These are phyloP conservation scores for Lithosia quadra DNA, from an alignment of 2,888 invertebrate genomes.

Conservation along the genomic window DNA sequence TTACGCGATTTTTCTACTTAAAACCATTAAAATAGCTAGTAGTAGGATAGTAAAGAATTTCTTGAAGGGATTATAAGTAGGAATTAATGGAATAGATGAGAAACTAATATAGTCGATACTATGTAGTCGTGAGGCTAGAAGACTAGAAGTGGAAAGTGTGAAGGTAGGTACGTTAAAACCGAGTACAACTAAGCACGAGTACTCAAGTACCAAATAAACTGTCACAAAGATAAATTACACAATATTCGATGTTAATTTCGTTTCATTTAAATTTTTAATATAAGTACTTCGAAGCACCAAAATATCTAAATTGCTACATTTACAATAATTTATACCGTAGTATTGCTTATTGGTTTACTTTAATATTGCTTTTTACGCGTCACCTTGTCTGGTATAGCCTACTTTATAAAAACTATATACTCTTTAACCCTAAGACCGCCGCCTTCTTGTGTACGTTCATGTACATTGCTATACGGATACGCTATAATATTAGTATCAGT, in stretches of 20 bases:
- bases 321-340: slow-evolving; percentile 73
- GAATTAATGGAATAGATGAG: slow-evolving; percentile 58
- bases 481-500: slow-evolving; percentile 43
- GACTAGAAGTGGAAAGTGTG: slow-evolving; percentile 50
- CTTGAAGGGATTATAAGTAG: slow-evolving; percentile 69
- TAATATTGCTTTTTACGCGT: slow-evolving; percentile 83
- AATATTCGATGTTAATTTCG: slow-evolving; percentile 79
- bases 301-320: slow-evolving; percentile 76
- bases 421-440: slow-evolving; percentile 51
- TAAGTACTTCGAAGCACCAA: slow-evolving; percentile 81
- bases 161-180: slow-evolving; percentile 46
- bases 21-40: slow-evolving; percentile 67
- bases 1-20: slow-evolving; percentile 68
- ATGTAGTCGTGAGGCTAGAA: slow-evolving; percentile 51
- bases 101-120: slow-evolving; percentile 54
- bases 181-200: slow-evolving; percentile 28
- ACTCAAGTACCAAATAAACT: slow-evolving; percentile 28
- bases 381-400: slow-evolving; percentile 68
- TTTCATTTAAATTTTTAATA: slow-evolving; percentile 66
- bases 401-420: slow-evolving; percentile 66
- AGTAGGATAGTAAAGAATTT: slow-evolving; percentile 64
- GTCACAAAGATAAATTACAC: slow-evolving; percentile 34
- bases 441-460: slow-evolving; percentile 31
- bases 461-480: slow-evolving; percentile 38
- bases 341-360: slow-evolving; percentile 84